Percentiles rank a stretch among this genome's conserved stretches.
These are phyloP conservation scores for Lasius platythorax DNA, from an alignment of 2,888 invertebrate genomes.

Conservation along the genomic window DNA sequence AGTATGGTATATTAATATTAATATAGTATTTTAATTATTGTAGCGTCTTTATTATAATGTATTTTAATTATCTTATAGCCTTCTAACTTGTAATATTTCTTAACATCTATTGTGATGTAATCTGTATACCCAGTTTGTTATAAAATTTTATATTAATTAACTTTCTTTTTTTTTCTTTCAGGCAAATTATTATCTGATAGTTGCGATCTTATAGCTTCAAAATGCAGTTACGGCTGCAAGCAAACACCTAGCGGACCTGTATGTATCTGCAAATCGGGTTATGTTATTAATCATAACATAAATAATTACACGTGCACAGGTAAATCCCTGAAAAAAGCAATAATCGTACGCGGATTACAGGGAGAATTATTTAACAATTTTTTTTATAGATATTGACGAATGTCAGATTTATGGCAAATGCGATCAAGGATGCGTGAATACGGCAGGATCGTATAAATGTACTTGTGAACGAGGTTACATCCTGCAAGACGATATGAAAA, in stretches of 20 bases:
- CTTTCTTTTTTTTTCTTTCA: not conserved
- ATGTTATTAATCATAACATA: no score
- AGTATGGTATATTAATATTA: slow-evolving; percentile 68
- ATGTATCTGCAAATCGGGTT: slow-evolving; percentile 88
- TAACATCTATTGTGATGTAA: not conserved
- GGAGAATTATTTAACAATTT: slow-evolving; percentile 59
- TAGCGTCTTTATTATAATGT: not conserved
- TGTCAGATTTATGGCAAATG: slow-evolving; percentile 89
- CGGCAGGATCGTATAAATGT: slow-evolving; percentile 88
- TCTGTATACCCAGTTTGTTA: not conserved
- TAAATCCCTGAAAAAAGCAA: slow-evolving; percentile 49
- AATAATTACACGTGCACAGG: slow-evolving; percentile 69
- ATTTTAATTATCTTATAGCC: not conserved
- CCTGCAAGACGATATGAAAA: slow-evolving; percentile 86
- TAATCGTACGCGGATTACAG: not conserved
- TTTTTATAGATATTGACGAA: slow-evolving; percentile 88
- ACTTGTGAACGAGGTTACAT: slow-evolving; percentile 88
- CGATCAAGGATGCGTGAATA: slow-evolving; percentile 90
- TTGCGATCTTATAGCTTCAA: slow-evolving; percentile 54
- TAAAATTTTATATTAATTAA: not conserved
- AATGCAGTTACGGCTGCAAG: slow-evolving; percentile 85
- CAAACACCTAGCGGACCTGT: slow-evolving; percentile 87
- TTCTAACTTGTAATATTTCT: not conserved
- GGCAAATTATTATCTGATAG: not conserved
- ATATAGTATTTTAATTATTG: not conserved